Evolutionary conservation across 2,797 vertebrate species (phyloP).

Genomic region (Mormyrus hasselquistii): DNA sequence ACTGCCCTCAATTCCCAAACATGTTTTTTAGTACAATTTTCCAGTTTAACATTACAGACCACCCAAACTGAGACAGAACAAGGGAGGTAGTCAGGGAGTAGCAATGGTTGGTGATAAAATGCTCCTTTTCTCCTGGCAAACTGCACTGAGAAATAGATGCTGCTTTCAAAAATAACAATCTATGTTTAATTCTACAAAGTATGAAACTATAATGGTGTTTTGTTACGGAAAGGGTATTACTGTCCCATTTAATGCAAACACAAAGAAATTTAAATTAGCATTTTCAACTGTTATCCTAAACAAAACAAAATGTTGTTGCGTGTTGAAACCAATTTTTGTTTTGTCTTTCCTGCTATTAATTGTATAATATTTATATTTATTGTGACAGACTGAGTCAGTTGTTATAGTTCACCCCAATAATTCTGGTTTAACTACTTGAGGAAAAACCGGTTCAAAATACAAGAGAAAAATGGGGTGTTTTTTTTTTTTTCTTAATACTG

Average conservation of each 20-base stretch:
- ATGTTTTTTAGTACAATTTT: slow-evolving; percentile 4
- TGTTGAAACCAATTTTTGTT: neutral
- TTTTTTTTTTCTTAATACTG: neutral
- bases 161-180: neutral
- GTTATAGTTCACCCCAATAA: neutral
- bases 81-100: neutral
- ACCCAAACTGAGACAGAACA: slow-evolving; percentile 1
- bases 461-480: neutral
- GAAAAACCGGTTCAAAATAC: neutral
- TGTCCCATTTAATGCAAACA: neutral
- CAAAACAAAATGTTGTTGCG: neutral
- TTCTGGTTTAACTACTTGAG: slow-evolving; percentile 4
- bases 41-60: slow-evolving; percentile 14
- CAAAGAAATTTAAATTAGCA: neutral
- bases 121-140: neutral
- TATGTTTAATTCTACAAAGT: neutral
- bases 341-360: neutral
- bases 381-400: neutral
- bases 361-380: neutral
- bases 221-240: neutral
- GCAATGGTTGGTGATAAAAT: neutral
- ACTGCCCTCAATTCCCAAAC: neutral
- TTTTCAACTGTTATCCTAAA: neutral
- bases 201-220: neutral
- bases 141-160: neutral